Evolutionary conservation across 2,113 vertebrate species (phyloP).

Genomic region (Notiomystis cincta): DNA sequence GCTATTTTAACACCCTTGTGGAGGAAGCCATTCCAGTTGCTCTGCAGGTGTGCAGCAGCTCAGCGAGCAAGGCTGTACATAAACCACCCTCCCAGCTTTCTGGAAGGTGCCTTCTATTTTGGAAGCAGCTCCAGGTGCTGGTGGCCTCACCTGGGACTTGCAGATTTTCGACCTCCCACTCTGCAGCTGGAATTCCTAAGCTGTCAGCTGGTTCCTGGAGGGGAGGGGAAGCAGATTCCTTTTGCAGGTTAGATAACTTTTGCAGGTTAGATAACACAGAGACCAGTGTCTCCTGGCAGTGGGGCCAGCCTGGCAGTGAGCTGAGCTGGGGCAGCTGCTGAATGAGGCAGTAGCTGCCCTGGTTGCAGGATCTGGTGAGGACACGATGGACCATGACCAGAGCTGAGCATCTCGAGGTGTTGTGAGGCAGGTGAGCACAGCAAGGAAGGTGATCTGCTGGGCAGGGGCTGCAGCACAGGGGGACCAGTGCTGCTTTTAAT

Average conservation of each 20-base stretch:
- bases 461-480: neutral
- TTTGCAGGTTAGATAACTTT: neutral
- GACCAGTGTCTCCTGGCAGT: neutral
- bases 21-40: neutral
- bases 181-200: neutral
- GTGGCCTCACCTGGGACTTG: neutral
- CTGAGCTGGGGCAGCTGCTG: neutral
- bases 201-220: neutral
- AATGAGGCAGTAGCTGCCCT: neutral
- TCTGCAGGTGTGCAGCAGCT: neutral
- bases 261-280: neutral
- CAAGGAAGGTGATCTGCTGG: neutral
- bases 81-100: neutral
- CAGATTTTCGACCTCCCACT: neutral
- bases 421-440: conserved; percentile 33
- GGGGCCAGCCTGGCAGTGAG: neutral
- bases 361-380: neutral
- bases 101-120: neutral
- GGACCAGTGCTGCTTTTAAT: neutral
- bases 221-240: neutral
- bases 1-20: neutral
- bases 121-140: neutral
- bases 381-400: neutral
- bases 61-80: neutral
- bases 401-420: neutral